phyloP scores from a whole-genome alignment of 2,888 invertebrate genomes.

The Melanophora roralis region DNA sequence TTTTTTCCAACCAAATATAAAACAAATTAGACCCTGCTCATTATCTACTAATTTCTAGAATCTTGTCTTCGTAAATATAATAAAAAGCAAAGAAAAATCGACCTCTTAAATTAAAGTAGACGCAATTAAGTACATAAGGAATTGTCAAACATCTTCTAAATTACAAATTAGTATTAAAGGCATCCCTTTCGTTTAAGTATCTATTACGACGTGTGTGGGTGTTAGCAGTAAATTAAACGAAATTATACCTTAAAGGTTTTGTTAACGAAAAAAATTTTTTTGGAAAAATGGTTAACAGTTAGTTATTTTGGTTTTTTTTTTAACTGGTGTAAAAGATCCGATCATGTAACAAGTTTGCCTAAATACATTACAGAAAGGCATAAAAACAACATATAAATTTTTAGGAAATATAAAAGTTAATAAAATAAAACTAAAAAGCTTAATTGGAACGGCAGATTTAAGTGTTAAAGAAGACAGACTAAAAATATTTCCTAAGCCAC shows the following conservation, averaged over 20 bases:
- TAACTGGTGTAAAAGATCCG: too few relatives aligned
- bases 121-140: constrained; percentile 43
- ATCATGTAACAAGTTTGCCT: too few relatives aligned
- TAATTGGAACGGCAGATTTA: too few relatives aligned
- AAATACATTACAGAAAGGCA: too few relatives aligned
- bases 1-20: background rate
- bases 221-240: background rate
- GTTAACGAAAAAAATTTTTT: constrained; percentile 12
- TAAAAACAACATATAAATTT: too few relatives aligned
- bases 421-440: too few relatives aligned
- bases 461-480: too few relatives aligned
- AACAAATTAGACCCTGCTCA: constrained; percentile 43
- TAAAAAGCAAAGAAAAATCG: constrained; percentile 28
- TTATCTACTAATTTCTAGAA: constrained; percentile 56
- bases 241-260: background rate
- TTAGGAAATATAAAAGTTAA: too few relatives aligned
- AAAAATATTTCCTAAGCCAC: too few relatives aligned
- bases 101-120: constrained; percentile 38
- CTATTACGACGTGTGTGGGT: background rate
- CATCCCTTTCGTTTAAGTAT: constrained; percentile 43
- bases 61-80: constrained; percentile 5
- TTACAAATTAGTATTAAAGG: constrained; percentile 52
- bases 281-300: background rate
- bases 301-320: too few relatives aligned
- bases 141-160: constrained; percentile 60